These are phyloP conservation scores for Ips typographus DNA, from an alignment of 1,140 invertebrate species.

Conservation along the genomic window DNA sequence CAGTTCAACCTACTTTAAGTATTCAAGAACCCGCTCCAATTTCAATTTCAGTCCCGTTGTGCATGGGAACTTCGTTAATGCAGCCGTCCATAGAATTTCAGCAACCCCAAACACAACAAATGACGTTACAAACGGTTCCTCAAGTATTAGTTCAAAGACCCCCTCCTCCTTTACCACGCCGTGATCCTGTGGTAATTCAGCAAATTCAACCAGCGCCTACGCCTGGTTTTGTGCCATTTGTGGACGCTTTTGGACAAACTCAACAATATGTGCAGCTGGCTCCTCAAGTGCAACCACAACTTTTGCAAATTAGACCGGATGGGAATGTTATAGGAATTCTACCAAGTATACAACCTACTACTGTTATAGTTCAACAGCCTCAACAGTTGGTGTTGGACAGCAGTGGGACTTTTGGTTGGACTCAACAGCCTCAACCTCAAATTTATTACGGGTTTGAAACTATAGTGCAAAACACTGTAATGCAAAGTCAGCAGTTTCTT, in stretches of 20 bases:
- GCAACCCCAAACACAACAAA: conserved; percentile 24
- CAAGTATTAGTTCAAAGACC: conserved; percentile 27
- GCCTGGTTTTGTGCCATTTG: conserved; percentile 68
- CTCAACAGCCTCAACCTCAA: conserved; percentile 58
- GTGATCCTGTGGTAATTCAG: conserved; percentile 29
- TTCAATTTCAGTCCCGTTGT: conserved; percentile 33
- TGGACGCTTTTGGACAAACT: conserved; percentile 66
- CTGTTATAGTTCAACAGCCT: conserved; percentile 49
- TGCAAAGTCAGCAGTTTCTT: conserved; percentile 80
- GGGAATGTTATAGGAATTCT: conserved; percentile 65
- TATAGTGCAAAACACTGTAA: conserved; percentile 81
- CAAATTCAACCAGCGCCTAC: conserved; percentile 28
- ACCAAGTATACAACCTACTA: conserved; percentile 61
- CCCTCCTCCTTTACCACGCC: conserved; percentile 6
- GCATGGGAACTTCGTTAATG: conserved; percentile 23
- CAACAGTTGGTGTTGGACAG: conserved; percentile 48
- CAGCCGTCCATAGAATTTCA: conserved; percentile 34
- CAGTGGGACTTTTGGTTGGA: conserved; percentile 49
- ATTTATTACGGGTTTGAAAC: conserved; percentile 81
- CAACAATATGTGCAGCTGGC: conserved; percentile 70
- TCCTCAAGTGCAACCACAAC: conserved; percentile 52
- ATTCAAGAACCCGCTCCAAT: conserved; percentile 20
- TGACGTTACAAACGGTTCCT: conserved; percentile 31
- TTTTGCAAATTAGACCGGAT: conserved; percentile 58
- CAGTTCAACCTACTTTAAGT: conserved; percentile 12